phyloP scores from a whole-genome alignment of 2,113 vertebrate genomes.

The Archocentrus centrarchus region DNA sequence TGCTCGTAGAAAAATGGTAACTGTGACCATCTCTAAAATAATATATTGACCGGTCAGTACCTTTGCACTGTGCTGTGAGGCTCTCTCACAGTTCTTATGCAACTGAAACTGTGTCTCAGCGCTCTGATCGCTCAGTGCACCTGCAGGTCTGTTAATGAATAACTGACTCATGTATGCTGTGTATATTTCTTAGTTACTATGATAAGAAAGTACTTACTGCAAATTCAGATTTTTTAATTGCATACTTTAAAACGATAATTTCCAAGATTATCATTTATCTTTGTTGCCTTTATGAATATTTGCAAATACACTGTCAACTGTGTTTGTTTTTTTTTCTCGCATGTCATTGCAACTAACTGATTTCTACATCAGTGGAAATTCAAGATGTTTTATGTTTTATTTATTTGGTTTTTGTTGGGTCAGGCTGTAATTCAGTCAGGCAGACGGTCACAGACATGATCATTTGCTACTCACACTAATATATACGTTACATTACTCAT shows the following conservation, averaged over 20 bases:
- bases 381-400: not conserved
- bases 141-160: constrained; percentile 43
- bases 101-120: not conserved
- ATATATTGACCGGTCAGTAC: constrained; percentile 33
- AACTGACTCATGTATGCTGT: constrained; percentile 16
- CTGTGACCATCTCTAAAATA: constrained; percentile 1
- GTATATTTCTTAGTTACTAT: constrained; percentile 8
- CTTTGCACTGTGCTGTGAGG: constrained; percentile 10
- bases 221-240: not conserved
- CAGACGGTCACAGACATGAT: constrained; percentile 25
- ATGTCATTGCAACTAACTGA: not conserved
- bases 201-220: not conserved
- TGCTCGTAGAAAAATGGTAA: constrained; percentile 23
- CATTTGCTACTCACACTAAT: constrained; percentile 24
- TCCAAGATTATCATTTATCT: not conserved
- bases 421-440: constrained; percentile 27
- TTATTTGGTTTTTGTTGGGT: not conserved
- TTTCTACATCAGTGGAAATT: constrained; percentile 18
- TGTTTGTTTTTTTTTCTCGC: not conserved
- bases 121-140: not conserved
- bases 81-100: constrained; percentile 36
- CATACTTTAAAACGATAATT: not conserved
- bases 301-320: not conserved
- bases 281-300: not conserved
- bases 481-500: constrained; percentile 14